phyloP scores from a whole-genome alignment of 2,113 vertebrate genomes.

The Hystrix brachyura region DNA sequence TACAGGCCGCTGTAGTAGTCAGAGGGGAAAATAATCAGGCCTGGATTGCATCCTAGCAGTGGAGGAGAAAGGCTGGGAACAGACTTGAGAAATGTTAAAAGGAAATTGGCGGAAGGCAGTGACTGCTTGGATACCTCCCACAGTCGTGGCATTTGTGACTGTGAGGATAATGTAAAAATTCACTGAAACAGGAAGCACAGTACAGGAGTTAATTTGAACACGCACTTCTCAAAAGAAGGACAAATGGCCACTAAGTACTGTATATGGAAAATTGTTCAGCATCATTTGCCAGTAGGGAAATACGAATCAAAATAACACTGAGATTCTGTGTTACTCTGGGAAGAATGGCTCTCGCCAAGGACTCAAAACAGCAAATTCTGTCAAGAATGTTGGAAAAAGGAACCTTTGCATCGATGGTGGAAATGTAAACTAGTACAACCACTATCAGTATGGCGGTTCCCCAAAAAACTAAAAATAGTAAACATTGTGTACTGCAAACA shows the following conservation, averaged over 20 bases:
- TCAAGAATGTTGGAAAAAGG: background rate
- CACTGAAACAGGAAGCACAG: background rate
- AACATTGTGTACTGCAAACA: background rate
- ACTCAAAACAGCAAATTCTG: background rate
- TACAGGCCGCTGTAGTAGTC: conserved; percentile 24
- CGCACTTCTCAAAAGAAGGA: background rate
- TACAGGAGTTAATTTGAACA: background rate
- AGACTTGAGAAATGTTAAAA: background rate
- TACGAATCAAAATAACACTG: background rate
- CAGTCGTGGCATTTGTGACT: background rate
- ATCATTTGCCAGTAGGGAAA: background rate
- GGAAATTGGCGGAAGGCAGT: background rate
- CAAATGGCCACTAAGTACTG: background rate
- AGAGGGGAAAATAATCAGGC: background rate
- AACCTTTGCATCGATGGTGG: background rate
- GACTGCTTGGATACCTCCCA: background rate
- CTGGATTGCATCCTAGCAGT: background rate
- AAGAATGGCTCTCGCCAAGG: background rate
- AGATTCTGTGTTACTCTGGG: background rate
- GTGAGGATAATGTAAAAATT: background rate
- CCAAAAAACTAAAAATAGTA: no score
- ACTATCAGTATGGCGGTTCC: background rate
- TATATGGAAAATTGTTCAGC: background rate
- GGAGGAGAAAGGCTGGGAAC: background rate
- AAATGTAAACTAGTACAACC: background rate